phyloP scores from a whole-genome alignment of 2,797 vertebrate genomes.

The Adelosebastes latens region DNA sequence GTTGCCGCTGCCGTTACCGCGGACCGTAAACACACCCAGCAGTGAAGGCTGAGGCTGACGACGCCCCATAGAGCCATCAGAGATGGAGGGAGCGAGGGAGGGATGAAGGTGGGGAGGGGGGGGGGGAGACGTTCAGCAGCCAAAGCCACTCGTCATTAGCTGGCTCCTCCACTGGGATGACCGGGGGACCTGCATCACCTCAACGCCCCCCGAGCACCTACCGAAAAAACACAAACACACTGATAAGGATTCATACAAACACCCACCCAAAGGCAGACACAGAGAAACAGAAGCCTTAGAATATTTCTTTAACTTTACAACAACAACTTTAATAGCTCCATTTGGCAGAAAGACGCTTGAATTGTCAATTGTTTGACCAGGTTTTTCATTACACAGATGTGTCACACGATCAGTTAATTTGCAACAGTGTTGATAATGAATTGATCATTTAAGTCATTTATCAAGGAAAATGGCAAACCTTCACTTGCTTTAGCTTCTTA shows the following conservation, averaged over 20 bases:
- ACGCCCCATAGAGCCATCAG: conserved; percentile 99
- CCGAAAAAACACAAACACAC: conserved; percentile 10
- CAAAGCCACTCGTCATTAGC: conserved; percentile 86
- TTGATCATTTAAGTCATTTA: neutral
- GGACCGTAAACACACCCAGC: conserved; percentile 81
- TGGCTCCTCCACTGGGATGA: conserved; percentile 90
- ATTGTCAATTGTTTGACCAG: neutral
- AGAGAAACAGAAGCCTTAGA: neutral
- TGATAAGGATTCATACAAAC: conserved; percentile 2
- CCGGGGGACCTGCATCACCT: conserved; percentile 92
- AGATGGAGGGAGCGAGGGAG: conserved; percentile 75
- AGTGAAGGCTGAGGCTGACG: conserved; percentile 95
- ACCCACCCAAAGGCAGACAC: neutral
- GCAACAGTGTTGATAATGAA: neutral
- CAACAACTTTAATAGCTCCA: neutral
- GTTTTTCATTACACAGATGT: neutral
- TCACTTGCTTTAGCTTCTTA: neutral
- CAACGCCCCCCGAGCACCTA: conserved; percentile 89
- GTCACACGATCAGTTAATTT: neutral
- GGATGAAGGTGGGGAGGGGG: conserved; percentile 13
- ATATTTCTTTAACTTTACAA: neutral
- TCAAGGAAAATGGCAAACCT: neutral
- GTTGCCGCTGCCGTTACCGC: conserved; percentile 68
- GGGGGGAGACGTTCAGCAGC: conserved; percentile 81
- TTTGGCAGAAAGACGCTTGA: neutral